phyloP scores from a whole-genome alignment of 2,888 invertebrate genomes.

The Aplocera efformata region DNA sequence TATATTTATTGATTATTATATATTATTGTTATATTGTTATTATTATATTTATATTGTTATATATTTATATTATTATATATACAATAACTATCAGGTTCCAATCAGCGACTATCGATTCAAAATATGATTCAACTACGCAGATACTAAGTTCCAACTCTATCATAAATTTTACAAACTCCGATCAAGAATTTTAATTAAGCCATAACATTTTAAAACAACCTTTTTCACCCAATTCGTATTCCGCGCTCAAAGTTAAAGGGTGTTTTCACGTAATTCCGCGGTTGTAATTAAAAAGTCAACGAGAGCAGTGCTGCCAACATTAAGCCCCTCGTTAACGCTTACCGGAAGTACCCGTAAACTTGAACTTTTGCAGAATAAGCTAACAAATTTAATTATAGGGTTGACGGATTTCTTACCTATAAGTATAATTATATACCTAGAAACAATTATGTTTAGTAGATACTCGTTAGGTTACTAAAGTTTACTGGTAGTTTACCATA shows the following conservation, averaged over 20 bases:
- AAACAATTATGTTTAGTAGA: no score
- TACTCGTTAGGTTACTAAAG: no score
- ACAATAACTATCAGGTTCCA: no score
- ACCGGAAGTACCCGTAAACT: conserved; percentile 37
- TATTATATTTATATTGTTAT: no score
- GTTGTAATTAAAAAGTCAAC: conserved; percentile 75
- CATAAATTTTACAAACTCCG: no score
- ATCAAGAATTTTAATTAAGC: conserved; percentile 2
- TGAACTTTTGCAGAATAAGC: conserved; percentile 31
- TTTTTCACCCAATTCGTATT: conserved; percentile 55
- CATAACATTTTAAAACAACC: conserved; percentile 24
- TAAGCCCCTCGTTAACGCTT: conserved; percentile 69
- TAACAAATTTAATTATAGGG: conserved; percentile 7
- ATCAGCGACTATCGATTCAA: no score
- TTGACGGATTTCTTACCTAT: conserved; percentile 15
- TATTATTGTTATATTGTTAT: no score
- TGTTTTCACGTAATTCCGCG: conserved; percentile 72
- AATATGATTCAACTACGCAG: no score
- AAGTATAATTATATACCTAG: background rate
- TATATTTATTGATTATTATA: no score
- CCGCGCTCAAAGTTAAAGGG: conserved; percentile 47
- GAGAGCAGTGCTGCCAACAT: conserved; percentile 60
- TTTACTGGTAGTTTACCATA: no score
- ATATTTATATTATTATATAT: no score
- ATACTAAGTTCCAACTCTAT: no score